These are phyloP conservation scores for Campylomormyrus tamandua DNA, from an alignment of 2,113 vertebrate species.

Conservation along the genomic window DNA sequence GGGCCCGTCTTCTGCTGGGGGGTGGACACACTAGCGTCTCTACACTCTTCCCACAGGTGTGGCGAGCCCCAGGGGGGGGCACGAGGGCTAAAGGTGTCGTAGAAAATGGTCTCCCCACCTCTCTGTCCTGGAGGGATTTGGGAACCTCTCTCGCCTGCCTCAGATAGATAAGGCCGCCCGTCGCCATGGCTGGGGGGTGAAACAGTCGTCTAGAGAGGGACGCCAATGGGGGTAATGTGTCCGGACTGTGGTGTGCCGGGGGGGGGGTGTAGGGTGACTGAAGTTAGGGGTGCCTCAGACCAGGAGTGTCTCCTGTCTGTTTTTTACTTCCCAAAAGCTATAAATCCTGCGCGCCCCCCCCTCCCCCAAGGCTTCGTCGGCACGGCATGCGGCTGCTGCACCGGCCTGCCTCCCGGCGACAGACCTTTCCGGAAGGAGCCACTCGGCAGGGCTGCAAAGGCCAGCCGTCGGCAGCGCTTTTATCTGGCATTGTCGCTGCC, in stretches of 20 bases:
- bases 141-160: conserved; percentile 47
- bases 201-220: conserved; percentile 6
- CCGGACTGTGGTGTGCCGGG: background rate
- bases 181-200: conserved; percentile 41
- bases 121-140: background rate
- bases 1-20: background rate
- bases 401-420: conserved; percentile 22
- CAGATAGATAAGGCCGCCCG: conserved; percentile 56
- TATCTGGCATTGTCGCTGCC: conserved; percentile 19
- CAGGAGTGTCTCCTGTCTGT: background rate
- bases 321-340: background rate
- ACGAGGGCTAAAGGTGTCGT: background rate
- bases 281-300: background rate
- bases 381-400: background rate
- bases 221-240: background rate
- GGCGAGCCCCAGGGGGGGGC: background rate
- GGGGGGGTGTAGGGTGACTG: background rate
- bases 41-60: background rate
- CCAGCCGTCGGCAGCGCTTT: conserved; percentile 18
- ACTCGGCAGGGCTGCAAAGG: conserved; percentile 21
- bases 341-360: background rate
- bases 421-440: conserved; percentile 29
- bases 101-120: background rate
- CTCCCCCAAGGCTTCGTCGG: background rate
- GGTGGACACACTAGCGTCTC: too few species aligned